Base-by-base conservation (phyloP, 2,888 invertebrate species). In the Elmis aenea region DNA sequence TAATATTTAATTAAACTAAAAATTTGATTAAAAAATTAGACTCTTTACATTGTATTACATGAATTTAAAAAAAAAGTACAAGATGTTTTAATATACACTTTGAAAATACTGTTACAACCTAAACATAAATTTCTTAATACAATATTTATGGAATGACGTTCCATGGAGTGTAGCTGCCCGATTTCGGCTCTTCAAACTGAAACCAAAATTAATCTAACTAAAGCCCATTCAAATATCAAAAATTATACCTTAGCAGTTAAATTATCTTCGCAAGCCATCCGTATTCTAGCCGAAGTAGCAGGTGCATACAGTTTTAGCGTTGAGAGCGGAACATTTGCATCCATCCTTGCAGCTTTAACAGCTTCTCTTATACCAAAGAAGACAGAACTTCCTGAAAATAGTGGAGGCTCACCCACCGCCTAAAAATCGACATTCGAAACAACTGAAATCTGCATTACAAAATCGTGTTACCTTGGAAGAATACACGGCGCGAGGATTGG, bases 371-470 rank as follows among this genome's bases (percentile, higher is more conserved):
- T 89, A 0, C 95, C 95, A 60, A 91, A 94, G 66, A 88, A 88
- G 0, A 80, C 82, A 0, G 92, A 82, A n/a, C 83, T 76, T 0
- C 93, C 90, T 45, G 95, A 72, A 61, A 95, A 92, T 3, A 96
- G 66, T 0, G 96, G 96, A 0, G 96, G 96, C 64, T 97, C 96
- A 1, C 96, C 96, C 20, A 96, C 84, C 42, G 92, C 96, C 90
- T 92, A 29, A 11, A 21, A 25, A 20, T 13, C n/a, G 13, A 11
- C 3, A n/a, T n/a, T 21, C 10, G 20, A 13, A 13, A 18, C 9
- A 20, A 23, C 5, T 18, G 8, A 5, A 6, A 18, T 8, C 18
- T 18, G 8, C 13, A 13, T 13, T 6, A 8, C 9, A n/a, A 12
- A 6, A 33, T 23, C 6, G 26, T 32, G 8, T 59, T 64, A 89